Evolutionary conservation across 2,888 invertebrate species (phyloP).

Genomic region (Fissipunctia ypsillon): DNA sequence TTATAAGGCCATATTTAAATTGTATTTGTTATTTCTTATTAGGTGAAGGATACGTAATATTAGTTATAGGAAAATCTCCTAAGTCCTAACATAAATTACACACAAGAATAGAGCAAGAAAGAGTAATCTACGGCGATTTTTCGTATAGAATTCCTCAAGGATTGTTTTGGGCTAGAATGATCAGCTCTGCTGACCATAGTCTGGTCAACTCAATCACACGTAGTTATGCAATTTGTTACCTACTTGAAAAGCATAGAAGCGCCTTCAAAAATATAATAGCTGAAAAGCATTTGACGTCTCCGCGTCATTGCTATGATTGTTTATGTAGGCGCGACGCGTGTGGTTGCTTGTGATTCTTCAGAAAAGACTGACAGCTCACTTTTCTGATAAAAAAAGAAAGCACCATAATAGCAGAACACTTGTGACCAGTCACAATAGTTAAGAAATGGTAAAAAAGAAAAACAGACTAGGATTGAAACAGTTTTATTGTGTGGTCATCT

Average conservation of each 20-base stretch:
- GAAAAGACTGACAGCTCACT: neutral
- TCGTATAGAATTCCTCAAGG: neutral
- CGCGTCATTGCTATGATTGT: constrained; percentile 3
- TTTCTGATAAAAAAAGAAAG: neutral
- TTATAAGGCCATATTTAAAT: neutral
- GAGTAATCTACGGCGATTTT: neutral
- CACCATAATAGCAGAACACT: neutral
- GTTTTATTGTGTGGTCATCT: constrained; percentile 44
- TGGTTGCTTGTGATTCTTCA: neutral
- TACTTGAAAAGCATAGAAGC: neutral
- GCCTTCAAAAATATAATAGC: neutral
- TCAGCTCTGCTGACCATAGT: neutral
- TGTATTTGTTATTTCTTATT: neutral
- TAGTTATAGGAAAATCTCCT: neutral
- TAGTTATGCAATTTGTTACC: neutral
- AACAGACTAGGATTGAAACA: constrained; percentile 28
- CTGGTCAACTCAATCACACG: neutral
- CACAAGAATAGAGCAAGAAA: neutral
- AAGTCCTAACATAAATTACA: neutral
- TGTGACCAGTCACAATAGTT: neutral
- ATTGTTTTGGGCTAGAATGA: neutral
- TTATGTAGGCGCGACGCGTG: neutral
- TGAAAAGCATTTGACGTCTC: neutral
- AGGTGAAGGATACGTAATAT: neutral
- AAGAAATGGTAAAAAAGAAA: constrained; percentile 3